Evolutionary conservation across 2,888 invertebrate genomes (phyloP).

Genomic region (Lissocephala sabroskyi): DNA sequence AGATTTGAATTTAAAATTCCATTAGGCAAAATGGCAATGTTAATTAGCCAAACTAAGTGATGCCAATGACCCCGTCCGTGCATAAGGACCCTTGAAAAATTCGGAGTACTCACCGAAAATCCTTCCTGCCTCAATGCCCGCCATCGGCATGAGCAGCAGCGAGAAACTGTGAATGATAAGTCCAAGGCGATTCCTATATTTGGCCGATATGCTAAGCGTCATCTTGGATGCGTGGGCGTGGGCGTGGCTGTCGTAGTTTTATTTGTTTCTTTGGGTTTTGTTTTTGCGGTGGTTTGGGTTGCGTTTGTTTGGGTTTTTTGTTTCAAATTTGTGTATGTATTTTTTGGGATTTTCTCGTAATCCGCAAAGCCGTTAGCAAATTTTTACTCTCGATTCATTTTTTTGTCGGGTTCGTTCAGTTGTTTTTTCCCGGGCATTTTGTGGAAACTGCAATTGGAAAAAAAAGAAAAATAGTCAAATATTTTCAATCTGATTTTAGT

Average conservation of each 20-base stretch:
- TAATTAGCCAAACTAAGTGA: constrained; percentile 37
- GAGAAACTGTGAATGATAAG: constrained; percentile 71
- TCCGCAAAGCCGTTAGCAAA: too few relatives aligned
- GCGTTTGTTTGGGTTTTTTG: constrained; percentile 16
- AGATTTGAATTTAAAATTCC: constrained; percentile 57
- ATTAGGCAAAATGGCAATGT: constrained; percentile 49
- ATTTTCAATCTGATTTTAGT: too few relatives aligned
- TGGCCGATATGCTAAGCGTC: constrained; percentile 70
- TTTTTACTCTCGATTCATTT: too few relatives aligned
- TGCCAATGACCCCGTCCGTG: too few relatives aligned
- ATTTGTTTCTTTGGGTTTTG: constrained; percentile 20
- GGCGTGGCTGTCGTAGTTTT: constrained; percentile 7
- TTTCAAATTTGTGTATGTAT: too few relatives aligned
- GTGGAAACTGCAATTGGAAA: too few relatives aligned
- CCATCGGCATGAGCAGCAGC: constrained; percentile 64
- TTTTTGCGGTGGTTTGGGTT: constrained; percentile 55
- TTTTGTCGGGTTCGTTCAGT: too few relatives aligned
- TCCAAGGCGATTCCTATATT: constrained; percentile 70
- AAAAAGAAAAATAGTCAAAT: too few relatives aligned
- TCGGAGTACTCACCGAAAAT: constrained; percentile 70
- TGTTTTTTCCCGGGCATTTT: too few relatives aligned
- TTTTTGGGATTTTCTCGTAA: too few relatives aligned
- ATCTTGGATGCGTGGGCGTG: constrained; percentile 57
- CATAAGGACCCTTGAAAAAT: constrained; percentile 5
- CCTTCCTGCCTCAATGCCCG: constrained; percentile 63